Base-by-base conservation (phyloP, 2,113 vertebrate genomes). In the Alosa alosa region DNA sequence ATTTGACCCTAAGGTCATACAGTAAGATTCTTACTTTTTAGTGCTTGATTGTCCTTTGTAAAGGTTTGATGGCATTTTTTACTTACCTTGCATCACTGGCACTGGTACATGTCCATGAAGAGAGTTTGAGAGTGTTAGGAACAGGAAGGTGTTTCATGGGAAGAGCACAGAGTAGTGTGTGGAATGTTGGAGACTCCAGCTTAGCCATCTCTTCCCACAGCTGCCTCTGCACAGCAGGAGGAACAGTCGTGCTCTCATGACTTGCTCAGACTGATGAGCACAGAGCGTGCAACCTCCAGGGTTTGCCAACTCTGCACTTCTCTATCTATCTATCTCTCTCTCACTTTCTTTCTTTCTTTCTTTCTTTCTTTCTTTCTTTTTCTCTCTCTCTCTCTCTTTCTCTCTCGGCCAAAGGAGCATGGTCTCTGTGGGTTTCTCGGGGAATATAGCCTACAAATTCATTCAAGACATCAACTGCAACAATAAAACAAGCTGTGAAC, bases 201-300 rank as follows among this genome's bases (percentile, higher is more conserved):
- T 36, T 41, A 10, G 3, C 68, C 86, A 81, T 84, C 47, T 82
- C 44, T 64, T 44, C 83, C 31, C 84, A 36, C 68, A 78, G 72
- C 72, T 39, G 72, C 36, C 72, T 39, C 72, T 39, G 72, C 68
- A 39, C 31, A 75, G 68, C 31, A 15, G 72, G 31, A 15, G 72
- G 72, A 10, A 31, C 9, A 25, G 64, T 31, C 25, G 7, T 52
- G 50, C 50, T 52, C 50, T 52, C 50, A 52, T 11, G 50, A 0
- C 5, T 39, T 36, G 25, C 64, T 39, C 25, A 78, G 72, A 78
- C 31, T 78, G 72, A 78, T 78, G 72, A 78, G 25, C 72, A 36
- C 72, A 72, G 64, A 72, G 64, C n/a, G 8, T 72, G 64, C 25
- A 36, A 78, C 4, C 31, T 17, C 72, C 72, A 39, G 68, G 13